These are phyloP conservation scores for Reinhardtius hippoglossoides DNA, from an alignment of 2,113 vertebrate species.

Conservation along the genomic window DNA sequence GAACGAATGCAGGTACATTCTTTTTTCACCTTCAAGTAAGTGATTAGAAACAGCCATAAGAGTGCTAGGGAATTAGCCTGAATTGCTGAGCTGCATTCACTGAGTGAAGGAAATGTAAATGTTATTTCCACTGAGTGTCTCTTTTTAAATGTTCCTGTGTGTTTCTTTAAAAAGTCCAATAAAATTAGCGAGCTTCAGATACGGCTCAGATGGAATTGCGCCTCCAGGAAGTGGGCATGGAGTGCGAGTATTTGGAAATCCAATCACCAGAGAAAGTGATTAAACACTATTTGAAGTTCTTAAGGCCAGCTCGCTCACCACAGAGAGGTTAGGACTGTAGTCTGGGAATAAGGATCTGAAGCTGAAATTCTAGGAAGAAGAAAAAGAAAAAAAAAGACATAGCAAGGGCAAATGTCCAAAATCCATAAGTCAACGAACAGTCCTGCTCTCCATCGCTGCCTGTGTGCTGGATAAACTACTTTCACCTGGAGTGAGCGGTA, in stretches of 20 bases:
- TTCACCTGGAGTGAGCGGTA: slow-evolving; percentile 18
- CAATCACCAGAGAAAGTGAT: slow-evolving; percentile 15
- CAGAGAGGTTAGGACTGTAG: neutral
- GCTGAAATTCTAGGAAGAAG: slow-evolving; percentile 13
- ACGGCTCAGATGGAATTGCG: neutral
- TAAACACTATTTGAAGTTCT: slow-evolving; percentile 7
- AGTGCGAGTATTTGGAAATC: slow-evolving; percentile 5
- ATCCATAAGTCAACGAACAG: slow-evolving; percentile 24
- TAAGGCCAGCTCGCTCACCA: neutral
- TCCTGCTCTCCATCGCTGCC: neutral
- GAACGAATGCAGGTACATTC: neutral
- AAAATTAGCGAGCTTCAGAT: neutral
- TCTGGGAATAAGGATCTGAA: neutral
- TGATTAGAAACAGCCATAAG: neutral
- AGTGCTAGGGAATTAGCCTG: neutral
- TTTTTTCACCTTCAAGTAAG: neutral
- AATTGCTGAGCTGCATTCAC: neutral
- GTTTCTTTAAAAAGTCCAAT: neutral
- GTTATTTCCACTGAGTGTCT: neutral
- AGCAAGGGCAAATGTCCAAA: slow-evolving; percentile 1
- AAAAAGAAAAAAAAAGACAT: neutral
- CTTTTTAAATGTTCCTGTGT: neutral
- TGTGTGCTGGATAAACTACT: slow-evolving; percentile 9
- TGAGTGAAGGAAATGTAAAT: neutral
- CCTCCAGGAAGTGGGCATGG: neutral